Percentiles rank a stretch among this genome's conserved stretches.
phyloP scores from a whole-genome alignment of 2,113 vertebrate genomes.

The Parus major region DNA sequence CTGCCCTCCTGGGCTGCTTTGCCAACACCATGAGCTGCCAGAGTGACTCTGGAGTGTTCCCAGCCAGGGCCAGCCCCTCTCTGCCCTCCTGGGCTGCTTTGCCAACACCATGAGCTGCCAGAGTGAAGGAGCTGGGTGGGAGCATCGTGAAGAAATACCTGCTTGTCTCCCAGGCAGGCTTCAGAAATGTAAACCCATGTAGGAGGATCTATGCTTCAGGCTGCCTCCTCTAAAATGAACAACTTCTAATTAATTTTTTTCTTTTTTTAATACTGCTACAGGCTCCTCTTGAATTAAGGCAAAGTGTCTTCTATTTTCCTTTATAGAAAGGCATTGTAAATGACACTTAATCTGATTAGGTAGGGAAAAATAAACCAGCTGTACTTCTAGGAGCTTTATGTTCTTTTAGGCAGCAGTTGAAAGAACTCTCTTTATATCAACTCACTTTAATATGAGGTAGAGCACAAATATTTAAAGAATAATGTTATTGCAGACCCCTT shows the following conservation, averaged over 20 bases:
- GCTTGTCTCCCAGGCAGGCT: background rate
- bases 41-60: background rate
- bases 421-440: slow-evolving; percentile 59
- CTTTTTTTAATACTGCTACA: slow-evolving; percentile 32
- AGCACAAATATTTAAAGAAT: slow-evolving; percentile 39
- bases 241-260: slow-evolving; percentile 66
- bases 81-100: too few species aligned
- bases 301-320: slow-evolving; percentile 56
- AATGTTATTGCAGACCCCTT: slow-evolving; percentile 1
- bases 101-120: background rate
- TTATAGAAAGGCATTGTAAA: slow-evolving; percentile 42
- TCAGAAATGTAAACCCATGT: slow-evolving; percentile 48
- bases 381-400: slow-evolving; percentile 47
- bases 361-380: background rate
- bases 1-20: too few species aligned
- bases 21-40: too few species aligned
- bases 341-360: slow-evolving; percentile 69
- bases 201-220: slow-evolving; percentile 54
- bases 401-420: slow-evolving; percentile 60
- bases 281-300: slow-evolving; percentile 65
- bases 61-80: too few species aligned
- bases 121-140: background rate
- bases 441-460: slow-evolving; percentile 55
- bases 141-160: background rate
- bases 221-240: slow-evolving; percentile 62